These are phyloP conservation scores for Limnephilus auricula DNA, from an alignment of 2,888 invertebrate species.

Conservation along the genomic window DNA sequence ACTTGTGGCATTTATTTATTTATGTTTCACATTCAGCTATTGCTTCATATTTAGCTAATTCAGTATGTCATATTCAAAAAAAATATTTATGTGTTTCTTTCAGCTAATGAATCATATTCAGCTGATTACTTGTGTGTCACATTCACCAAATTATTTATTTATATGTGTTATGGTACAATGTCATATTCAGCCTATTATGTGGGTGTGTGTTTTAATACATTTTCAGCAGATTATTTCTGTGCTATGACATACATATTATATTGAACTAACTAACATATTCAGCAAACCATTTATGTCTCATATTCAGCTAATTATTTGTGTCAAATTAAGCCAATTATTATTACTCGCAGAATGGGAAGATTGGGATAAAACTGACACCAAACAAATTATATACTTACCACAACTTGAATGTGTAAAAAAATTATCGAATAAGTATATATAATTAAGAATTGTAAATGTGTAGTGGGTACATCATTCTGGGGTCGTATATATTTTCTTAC, in stretches of 20 bases:
- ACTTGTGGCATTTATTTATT: no score
- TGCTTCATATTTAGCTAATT: background rate
- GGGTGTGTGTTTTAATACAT: background rate
- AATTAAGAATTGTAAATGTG: background rate
- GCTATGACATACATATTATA: background rate
- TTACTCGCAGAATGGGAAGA: background rate
- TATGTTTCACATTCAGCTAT: background rate
- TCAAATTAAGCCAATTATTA: background rate
- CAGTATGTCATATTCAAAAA: background rate
- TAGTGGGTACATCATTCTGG: background rate
- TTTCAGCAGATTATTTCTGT: no score
- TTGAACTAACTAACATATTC: background rate
- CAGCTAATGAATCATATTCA: background rate
- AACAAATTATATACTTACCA: background rate
- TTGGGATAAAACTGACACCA: background rate
- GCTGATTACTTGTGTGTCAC: background rate
- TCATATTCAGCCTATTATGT: background rate
- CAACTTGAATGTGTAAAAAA: background rate
- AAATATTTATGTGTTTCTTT: background rate
- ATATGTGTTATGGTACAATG: no score
- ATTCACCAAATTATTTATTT: background rate
- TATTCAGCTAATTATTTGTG: background rate
- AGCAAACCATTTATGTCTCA: background rate
- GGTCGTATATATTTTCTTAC: background rate
- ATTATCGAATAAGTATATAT: background rate